These are phyloP conservation scores for Megaceryle alcyon DNA, from an alignment of 2,797 vertebrate genomes.

Conservation along the genomic window DNA sequence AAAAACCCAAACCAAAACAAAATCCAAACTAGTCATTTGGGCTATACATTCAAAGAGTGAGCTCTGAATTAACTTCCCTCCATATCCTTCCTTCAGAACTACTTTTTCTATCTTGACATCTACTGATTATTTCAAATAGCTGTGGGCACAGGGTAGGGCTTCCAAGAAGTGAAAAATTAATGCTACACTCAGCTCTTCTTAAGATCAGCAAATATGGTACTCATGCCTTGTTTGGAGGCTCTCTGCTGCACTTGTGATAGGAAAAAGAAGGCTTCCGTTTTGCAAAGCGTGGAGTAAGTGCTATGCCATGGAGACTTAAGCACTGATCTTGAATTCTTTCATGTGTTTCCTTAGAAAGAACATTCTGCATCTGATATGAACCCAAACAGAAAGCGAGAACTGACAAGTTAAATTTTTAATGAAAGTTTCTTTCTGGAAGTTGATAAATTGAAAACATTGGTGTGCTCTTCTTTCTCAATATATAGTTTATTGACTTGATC, in stretches of 20 bases:
- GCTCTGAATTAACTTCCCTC: not conserved
- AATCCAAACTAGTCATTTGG: not conserved
- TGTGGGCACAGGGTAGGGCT: not conserved
- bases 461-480: not conserved
- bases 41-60: not conserved
- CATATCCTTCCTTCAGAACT: not conserved
- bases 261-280: not conserved
- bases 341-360: not conserved
- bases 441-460: not conserved
- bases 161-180: not conserved
- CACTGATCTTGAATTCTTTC: not conserved
- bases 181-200: not conserved
- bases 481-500: not conserved
- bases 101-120: not conserved
- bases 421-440: not conserved
- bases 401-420: not conserved
- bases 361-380: not conserved
- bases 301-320: not conserved
- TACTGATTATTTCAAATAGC: not conserved
- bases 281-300: not conserved
- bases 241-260: accelerated
- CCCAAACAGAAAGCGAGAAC: not conserved
- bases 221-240: not conserved
- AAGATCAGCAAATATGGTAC: not conserved
- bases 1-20: too few relatives aligned